phyloP scores from a whole-genome alignment of 1,140 invertebrate species.

The Ptiloglossa arizonensis region DNA sequence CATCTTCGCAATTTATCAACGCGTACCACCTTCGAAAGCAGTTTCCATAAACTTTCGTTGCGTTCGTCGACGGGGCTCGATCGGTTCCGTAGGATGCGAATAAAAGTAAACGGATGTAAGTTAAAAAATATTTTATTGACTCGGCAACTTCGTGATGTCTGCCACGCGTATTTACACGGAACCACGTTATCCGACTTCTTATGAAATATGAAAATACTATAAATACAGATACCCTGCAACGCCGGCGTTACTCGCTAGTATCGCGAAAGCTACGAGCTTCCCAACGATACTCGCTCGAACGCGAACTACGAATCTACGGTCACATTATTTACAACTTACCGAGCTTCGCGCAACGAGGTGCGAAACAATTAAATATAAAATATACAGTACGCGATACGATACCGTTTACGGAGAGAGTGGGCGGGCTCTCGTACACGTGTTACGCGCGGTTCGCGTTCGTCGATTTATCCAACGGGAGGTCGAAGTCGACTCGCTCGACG shows the following conservation, averaged over 20 bases:
- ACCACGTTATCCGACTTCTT: not conserved
- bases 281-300: not conserved
- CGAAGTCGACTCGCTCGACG: slow-evolving; percentile 1
- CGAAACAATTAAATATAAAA: slow-evolving; percentile 25
- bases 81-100: too few relatives aligned
- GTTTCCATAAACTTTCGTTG: too few relatives aligned
- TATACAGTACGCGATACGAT: not conserved
- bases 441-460: not conserved
- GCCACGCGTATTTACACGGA: slow-evolving; percentile 29
- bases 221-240: slow-evolving; percentile 35
- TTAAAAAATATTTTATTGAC: slow-evolving; percentile 34
- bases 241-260: not conserved
- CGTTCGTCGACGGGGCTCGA: too few relatives aligned
- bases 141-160: slow-evolving; percentile 21
- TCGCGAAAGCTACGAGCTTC: not conserved
- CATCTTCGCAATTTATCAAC: too few relatives aligned
- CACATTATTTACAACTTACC: slow-evolving; percentile 25
- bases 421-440: too few relatives aligned
- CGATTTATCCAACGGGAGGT: slow-evolving; percentile 1
- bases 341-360: not conserved
- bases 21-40: too few relatives aligned
- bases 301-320: not conserved
- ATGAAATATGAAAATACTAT: slow-evolving; percentile 53
- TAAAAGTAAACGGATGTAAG: not conserved
- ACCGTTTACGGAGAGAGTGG: too few relatives aligned